A percentile compares a stretch with the other conserved stretches of the same genome.
phyloP scores from a whole-genome alignment of 2,888 invertebrate species.

The Hypsopygia costalis region DNA sequence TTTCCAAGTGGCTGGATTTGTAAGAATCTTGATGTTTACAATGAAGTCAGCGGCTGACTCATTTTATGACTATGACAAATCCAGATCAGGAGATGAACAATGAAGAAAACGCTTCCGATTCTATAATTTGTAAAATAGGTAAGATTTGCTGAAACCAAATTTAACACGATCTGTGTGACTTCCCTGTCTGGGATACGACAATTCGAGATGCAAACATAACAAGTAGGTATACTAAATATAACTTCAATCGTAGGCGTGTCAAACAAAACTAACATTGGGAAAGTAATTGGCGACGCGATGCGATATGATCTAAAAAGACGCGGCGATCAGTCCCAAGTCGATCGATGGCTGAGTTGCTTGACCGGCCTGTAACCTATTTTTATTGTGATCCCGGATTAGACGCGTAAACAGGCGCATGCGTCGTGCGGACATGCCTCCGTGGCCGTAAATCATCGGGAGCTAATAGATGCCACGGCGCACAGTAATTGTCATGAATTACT shows the following conservation, averaged over 20 bases:
- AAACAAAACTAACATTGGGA: no score
- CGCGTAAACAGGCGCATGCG: conserved; percentile 48
- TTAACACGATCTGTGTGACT: no score
- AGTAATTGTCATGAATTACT: conserved; percentile 10
- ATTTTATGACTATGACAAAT: conserved; percentile 1
- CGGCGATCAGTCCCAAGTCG: conserved; percentile 22
- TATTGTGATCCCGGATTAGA: conserved; percentile 53
- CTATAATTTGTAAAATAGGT: no score
- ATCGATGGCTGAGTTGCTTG: conserved; percentile 54
- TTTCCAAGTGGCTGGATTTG: conserved; percentile 7
- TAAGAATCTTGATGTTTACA: conserved; percentile 7
- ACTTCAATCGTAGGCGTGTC: no score
- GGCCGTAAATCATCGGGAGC: conserved; percentile 33
- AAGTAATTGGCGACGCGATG: not conserved
- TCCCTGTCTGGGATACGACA: no score
- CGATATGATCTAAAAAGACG: conserved; percentile 5
- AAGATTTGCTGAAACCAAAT: no score
- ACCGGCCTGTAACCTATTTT: conserved; percentile 59
- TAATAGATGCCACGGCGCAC: conserved; percentile 15
- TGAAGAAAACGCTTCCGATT: no score
- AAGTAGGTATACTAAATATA: no score
- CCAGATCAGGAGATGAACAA: no score
- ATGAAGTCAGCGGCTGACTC: conserved; percentile 13
- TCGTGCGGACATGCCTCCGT: conserved; percentile 26
- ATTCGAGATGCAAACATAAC: no score